A percentile compares a stretch with the other conserved stretches of the same genome.
These are phyloP conservation scores for Zaprionus tsacasi DNA, from an alignment of 1,140 invertebrate species.

Conservation along the genomic window DNA sequence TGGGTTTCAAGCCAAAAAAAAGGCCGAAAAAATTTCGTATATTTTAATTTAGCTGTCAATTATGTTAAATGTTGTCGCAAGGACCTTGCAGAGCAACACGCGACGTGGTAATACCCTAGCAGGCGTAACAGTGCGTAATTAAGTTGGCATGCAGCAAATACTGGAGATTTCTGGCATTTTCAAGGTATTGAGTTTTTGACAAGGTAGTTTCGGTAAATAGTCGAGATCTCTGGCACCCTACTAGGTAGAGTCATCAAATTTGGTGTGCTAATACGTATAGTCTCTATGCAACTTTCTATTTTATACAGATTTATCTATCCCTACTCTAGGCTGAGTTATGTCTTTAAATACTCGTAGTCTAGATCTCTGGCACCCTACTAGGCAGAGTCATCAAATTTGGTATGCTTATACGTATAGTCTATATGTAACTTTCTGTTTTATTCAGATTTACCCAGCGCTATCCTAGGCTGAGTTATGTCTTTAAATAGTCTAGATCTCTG, in stretches of 20 bases:
- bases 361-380: neutral
- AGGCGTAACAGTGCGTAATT: neutral
- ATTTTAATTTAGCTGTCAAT: constrained; percentile 67
- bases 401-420: neutral
- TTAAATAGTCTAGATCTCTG: no score
- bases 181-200: no score
- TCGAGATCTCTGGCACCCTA: neutral
- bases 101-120: constrained; percentile 12
- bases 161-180: no score
- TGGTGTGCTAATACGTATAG: neutral
- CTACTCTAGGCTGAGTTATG: no score
- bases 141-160: no score
- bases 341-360: no score
- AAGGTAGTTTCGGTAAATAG: no score
- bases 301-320: no score
- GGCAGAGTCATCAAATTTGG: neutral
- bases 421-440: no score
- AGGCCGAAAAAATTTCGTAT: constrained; percentile 40
- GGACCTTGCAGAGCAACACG: neutral
- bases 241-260: neutral
- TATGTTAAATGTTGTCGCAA: constrained; percentile 56
- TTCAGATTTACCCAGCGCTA: no score
- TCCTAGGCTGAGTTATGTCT: no score
- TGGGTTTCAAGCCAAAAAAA: constrained; percentile 20
- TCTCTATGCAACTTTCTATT: no score